Base-by-base conservation (phyloP, 2,797 vertebrate genomes). In the Chaenodraco wilsoni region DNA sequence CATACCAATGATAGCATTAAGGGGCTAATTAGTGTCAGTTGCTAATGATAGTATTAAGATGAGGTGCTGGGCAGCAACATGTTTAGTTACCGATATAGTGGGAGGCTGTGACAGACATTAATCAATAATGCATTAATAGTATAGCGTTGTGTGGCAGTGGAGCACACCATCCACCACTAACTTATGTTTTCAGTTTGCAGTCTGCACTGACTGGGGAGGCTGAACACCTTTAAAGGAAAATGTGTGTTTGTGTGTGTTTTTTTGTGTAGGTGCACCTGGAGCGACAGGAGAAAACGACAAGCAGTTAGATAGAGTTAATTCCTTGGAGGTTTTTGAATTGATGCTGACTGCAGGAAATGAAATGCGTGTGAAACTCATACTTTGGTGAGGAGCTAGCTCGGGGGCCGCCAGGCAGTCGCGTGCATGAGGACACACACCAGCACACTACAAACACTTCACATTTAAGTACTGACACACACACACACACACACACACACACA, bases 291-390 rank as follows among this genome's bases (percentile, higher is more conserved):
- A 71, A 85, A 87, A 83, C 37, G 69, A 79, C 76, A 68, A 87
- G 84, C 76, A 91, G 85, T 79, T 78, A 89, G 89, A 87, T 87
- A 69, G 85, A 87, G 69, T 67, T 90, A 87, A 85, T 87, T 87
- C 90, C 88, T 90, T 27, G 23, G 84, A 89, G 89, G 78, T 59
- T 76, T 76, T 76, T 74, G 84, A 90, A 86, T 82, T 87, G 72
- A 85, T 91, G 85, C 83, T 86, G 87, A 90, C 88, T 86, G 86
- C 72, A 89, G 82, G 86, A 90, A 90, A 90, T 88, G 83, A 86
- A 90, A 89, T 80, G 80, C 27, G 21, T 88, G 70, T 83, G 84
- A 84, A 89, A 86, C 67, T 85, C 69, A 55, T 49, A 72, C 72
- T 77, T 61, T 65, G 64, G 65, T 65, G 72, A 77, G 73, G 71